Evolutionary conservation across 2,797 vertebrate genomes (phyloP), one percentile per base, ranked within the genome.

Genomic region (Brachyalestes nurse): DNA sequence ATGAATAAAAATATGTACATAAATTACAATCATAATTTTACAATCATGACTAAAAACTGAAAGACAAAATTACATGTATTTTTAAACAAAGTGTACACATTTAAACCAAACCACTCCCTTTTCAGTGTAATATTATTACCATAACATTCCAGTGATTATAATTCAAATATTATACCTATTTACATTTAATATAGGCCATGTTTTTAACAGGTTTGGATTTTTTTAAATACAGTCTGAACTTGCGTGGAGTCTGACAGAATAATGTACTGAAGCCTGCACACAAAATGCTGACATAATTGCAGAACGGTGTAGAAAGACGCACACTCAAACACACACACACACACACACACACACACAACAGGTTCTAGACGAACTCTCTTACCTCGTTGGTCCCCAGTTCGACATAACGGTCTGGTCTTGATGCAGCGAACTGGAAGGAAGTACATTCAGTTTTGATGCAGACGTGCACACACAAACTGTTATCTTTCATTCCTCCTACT

Each of bases 401-500:
- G 70, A 69, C 75, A 75, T 67, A 70, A 71, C 73, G 57, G 73
- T 79, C 64, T 79, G 77, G 28, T 72, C 61, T 81, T 45, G 72
- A 66, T 79, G 73, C 74, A 74, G 64, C 74, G 66, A 65, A 78
- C 57, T 75, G 62, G 62, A 55, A 79, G 65, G 74, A 82, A 84
- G 72, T 80, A 77, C 77, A 74, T 69, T 66, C 75, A 85, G 78
- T 78, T 85, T 76, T 85, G 73, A 83, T 84, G 82, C 80, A 82
- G 72, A 81, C 79, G 73, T 81, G 75, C 82, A 79, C 72, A 45
- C 87, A 47, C 87, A 83, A 81, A 86, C 81, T 83, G 81, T 83
- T 91, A 90, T 91, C 87, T 91, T 88, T 88, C 89, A 87, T 88
- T 89, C 88, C 87, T 86, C 84, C 87, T 88, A 84, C 82, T 88